These are phyloP conservation scores for Climacteris rufus DNA, from an alignment of 2,113 vertebrate genomes.

Conservation along the genomic window DNA sequence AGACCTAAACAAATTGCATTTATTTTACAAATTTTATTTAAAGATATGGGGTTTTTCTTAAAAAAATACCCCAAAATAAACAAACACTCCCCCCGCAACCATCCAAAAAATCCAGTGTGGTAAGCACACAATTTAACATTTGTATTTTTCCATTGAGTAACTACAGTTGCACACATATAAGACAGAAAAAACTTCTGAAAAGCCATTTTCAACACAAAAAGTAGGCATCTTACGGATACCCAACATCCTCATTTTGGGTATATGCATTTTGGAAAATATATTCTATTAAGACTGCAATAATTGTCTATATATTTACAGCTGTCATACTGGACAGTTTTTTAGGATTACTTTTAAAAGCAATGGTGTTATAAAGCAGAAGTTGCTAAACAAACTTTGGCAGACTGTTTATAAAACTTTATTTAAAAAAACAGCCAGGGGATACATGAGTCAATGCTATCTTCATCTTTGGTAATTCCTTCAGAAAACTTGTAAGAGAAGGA, in stretches of 20 bases:
- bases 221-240: neutral
- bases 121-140: neutral
- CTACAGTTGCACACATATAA: neutral
- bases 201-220: neutral
- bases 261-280: neutral
- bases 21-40: neutral
- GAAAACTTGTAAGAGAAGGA: neutral
- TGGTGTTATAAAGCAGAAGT: neutral
- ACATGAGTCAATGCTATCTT: neutral
- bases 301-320: neutral
- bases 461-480: neutral
- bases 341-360: neutral
- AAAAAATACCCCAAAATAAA: neutral
- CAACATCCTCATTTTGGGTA: neutral
- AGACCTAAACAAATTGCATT: neutral
- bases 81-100: accelerated
- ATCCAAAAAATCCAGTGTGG: accelerated
- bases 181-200: neutral
- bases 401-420: neutral
- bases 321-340: neutral
- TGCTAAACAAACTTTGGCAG: neutral
- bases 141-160: neutral
- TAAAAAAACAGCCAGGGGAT: neutral
- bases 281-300: neutral
- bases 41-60: neutral